Conservation (phyloP, 2,888 invertebrate species). For the Folsomia candida region DNA sequence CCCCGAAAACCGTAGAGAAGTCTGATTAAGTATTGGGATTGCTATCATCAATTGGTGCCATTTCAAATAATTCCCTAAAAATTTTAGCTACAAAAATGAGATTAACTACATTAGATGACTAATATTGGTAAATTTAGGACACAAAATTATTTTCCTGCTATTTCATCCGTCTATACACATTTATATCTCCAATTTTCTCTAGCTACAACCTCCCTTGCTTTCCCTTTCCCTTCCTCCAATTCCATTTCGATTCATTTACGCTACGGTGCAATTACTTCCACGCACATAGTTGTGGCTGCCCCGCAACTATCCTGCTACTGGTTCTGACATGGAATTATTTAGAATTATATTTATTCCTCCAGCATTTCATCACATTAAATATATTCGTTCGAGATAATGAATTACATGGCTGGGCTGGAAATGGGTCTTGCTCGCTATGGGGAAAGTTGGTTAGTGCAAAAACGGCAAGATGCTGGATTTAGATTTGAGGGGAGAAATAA, state of each 20-base stretch:
- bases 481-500: conserved; percentile 1
- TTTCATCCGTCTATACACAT: no score
- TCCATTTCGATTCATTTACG: neutral
- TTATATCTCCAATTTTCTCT: no score
- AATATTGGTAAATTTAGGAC: no score
- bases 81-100: no score
- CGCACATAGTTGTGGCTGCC: neutral
- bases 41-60: no score
- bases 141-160: no score
- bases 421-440: neutral
- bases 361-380: neutral
- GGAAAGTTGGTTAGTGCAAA: neutral
- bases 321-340: neutral
- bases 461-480: neutral
- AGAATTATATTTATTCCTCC: neutral
- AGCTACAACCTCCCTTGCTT: no score
- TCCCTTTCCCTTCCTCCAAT: neutral
- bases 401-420: neutral
- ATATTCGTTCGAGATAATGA: neutral
- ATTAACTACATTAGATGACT: no score
- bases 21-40: no score
- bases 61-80: no score
- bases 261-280: neutral
- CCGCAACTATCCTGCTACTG: neutral
- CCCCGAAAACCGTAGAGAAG: no score